phyloP scores from a whole-genome alignment of 2,797 vertebrate genomes.

The Acropternis orthonyx region DNA sequence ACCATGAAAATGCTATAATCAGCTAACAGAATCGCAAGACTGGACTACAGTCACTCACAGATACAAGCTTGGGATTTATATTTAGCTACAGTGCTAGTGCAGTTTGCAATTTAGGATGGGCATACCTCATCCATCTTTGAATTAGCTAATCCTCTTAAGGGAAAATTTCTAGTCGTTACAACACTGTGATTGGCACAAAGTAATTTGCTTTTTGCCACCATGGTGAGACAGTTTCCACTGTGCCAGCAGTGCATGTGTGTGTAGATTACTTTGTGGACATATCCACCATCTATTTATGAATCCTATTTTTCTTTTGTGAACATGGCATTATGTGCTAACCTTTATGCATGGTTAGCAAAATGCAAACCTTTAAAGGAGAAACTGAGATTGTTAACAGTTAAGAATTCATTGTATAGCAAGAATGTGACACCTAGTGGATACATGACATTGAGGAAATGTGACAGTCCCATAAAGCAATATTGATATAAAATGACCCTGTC shows the following conservation, averaged over 20 bases:
- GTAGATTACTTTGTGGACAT: background rate
- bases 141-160: background rate
- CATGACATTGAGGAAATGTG: background rate
- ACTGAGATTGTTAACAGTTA: background rate
- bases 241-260: background rate
- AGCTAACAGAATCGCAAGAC: background rate
- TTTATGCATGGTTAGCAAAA: background rate
- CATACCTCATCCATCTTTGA: background rate
- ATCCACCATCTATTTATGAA: background rate
- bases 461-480: background rate
- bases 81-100: background rate
- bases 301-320: background rate
- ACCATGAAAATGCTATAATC: background rate
- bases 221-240: background rate
- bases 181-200: background rate
- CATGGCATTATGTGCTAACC: background rate
- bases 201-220: background rate
- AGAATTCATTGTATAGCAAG: slow-evolving; percentile 22
- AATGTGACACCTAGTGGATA: slow-evolving; percentile 64
- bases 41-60: background rate
- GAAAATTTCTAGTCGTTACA: background rate
- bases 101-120: background rate
- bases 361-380: background rate
- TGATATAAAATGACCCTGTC: background rate
- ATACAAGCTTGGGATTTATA: background rate